Conservation (phyloP, 2,797 vertebrate species). For the Distichodus sexfasciatus region DNA sequence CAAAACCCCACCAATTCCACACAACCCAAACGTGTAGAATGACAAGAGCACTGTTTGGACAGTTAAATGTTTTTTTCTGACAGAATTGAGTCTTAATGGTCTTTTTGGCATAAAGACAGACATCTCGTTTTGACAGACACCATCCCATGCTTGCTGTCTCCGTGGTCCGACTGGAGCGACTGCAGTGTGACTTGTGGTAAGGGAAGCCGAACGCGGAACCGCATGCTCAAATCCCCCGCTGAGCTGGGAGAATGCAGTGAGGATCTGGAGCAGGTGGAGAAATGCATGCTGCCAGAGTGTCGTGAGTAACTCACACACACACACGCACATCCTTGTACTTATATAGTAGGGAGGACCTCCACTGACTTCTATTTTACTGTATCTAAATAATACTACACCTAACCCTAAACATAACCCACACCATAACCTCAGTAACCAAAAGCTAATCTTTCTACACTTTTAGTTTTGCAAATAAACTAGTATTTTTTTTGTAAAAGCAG, state of each 20-base stretch:
- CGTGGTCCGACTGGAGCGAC: conserved; percentile 97
- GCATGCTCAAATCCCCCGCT: conserved; percentile 91
- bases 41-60: too few relatives aligned
- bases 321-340: conserved; percentile 9
- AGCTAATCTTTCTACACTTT: too few relatives aligned
- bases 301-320: conserved; percentile 76
- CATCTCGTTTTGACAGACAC: conserved; percentile 76
- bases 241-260: conserved; percentile 95
- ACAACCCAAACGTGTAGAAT: too few relatives aligned
- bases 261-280: conserved; percentile 96
- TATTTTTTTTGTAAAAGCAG: too few relatives aligned
- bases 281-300: conserved; percentile 97
- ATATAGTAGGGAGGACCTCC: too few relatives aligned
- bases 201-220: conserved; percentile 84
- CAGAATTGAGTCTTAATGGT: not conserved
- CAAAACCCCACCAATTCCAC: not conserved
- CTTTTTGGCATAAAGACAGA: not conserved
- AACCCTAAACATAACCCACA: too few relatives aligned
- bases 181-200: conserved; percentile 97
- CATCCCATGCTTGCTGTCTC: conserved; percentile 93
- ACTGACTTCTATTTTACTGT: too few relatives aligned
- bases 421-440: too few relatives aligned
- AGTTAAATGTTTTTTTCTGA: conserved; percentile 12
- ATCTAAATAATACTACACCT: too few relatives aligned
- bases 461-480: too few relatives aligned